A percentile compares a stretch with the other conserved stretches of the same genome.
Evolutionary conservation across 2,888 invertebrate species (phyloP).

Genomic region (Drosophila parthenogenetica): DNA sequence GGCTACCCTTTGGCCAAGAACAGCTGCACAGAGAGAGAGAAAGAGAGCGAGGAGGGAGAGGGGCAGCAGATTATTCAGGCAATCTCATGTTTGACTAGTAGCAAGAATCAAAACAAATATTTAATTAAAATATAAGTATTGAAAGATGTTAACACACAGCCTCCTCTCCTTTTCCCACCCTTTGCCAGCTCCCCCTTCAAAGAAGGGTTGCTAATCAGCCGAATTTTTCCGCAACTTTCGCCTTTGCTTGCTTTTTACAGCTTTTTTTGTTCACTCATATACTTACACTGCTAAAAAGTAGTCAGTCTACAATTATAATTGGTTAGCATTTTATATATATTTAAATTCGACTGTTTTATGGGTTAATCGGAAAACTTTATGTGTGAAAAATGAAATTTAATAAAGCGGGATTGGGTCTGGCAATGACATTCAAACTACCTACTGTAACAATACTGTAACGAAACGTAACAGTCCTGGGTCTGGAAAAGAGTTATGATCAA

Average conservation of each 20-base stretch:
- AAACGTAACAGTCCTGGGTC: too few species aligned
- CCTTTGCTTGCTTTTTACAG: slow-evolving; percentile 2
- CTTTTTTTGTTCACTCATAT: slow-evolving; percentile 2
- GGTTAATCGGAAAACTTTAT: too few species aligned
- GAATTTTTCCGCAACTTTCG: slow-evolving; percentile 19
- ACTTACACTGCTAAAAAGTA: not conserved
- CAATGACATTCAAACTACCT: too few species aligned
- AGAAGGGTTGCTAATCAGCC: slow-evolving; percentile 32
- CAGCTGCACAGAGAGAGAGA: not conserved
- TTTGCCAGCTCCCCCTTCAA: not conserved
- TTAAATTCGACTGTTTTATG: too few species aligned
- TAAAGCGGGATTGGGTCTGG: too few species aligned
- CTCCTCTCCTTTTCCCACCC: not conserved
- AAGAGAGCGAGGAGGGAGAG: slow-evolving; percentile 2
- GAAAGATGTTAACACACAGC: slow-evolving; percentile 37
- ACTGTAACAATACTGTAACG: too few species aligned
- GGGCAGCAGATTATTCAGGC: not conserved
- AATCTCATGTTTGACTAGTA: slow-evolving; percentile 48
- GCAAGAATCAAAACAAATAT: slow-evolving; percentile 68
- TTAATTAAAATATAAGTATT: slow-evolving; percentile 67
- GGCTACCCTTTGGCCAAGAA: slow-evolving; percentile 10
- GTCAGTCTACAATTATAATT: too few species aligned
- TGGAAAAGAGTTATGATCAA: too few species aligned
- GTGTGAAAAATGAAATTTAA: too few species aligned
- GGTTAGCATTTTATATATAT: too few species aligned